Evolutionary conservation across 1,140 invertebrate species (phyloP), one percentile per base, ranked within the genome.

Genomic region (Brachionus plicatilis): DNA sequence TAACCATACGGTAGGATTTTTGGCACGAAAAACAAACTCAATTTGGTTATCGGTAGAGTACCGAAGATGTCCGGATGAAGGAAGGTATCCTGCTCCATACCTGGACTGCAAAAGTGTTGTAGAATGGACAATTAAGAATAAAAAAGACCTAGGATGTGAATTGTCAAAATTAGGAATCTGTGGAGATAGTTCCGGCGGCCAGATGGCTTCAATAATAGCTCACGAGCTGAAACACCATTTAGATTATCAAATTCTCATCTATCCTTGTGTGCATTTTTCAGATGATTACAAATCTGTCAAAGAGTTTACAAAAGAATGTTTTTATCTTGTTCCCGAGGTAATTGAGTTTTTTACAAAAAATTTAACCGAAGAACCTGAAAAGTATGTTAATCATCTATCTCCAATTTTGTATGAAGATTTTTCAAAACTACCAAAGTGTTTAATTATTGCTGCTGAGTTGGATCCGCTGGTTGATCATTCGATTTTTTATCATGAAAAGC

Each of bases 141-240:
- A 45, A 82, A 7, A 82, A 5, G 29, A 45, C 41, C 12, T 82
- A 24, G 60, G 60, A 12, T 29, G 2, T 68, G 50, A 37, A 9
- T 24, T 14, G 9, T 41, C 53, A 45, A 60, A 17, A 45, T 9
- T 82, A 37, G 66, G 60, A 33, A 24, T 83, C 8, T 66, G 82
- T 7, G 82, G 82, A 8, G 82, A 83, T 72, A 83, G 82, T 29
- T 29, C 82, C 17, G 82, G 82, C 20, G 82, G 82, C 7, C 66
- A 68, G 17, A 11, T 83, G 33, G 45, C 82, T 11, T 45, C 82
- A 9, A 60, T 70, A 27, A 45, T 83, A 33, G 60, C 82, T 41
- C 82, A 83, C 24, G 68, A 83, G 20, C 47, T 83, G 2, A 70
- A 72, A 53, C 41, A 68, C 24, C 8, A 56, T 12, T 24, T 82